Base-by-base conservation (phyloP, 1,140 invertebrate species). In the Papilio polytes region DNA sequence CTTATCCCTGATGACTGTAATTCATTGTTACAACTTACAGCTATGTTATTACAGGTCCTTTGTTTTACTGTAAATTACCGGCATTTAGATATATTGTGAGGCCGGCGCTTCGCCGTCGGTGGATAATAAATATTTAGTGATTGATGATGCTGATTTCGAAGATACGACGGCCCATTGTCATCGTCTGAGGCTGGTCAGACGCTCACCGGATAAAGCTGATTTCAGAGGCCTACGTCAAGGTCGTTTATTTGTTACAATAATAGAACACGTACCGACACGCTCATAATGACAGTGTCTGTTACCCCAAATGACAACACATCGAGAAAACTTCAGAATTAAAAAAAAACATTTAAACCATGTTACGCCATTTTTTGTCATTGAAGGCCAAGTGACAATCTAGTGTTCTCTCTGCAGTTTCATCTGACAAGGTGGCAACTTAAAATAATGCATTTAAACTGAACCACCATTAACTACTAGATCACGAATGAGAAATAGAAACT, bases 241-340 rank as follows among this genome's bases (percentile, higher is more conserved):
- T 82, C 82, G 15, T 59, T 74, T 72, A 82, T 92, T 89, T 89
- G 84, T 87, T 87, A 89, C 88, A 87, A 90, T 90, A 90, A 86
- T 88, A 87, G 85, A 90, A 82, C 85, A 88, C 84, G 88, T 85
- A 86, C 78, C 74, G 80, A 83, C 85, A 82, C 85, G 74, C 74
- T 87, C 83, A 86, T 84, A 84, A 74, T 70, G n/a, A 48, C 13
- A 73, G 77, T 80, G 85, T 81, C 84, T 87, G 87, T 84, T 78
- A 81, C 56, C 80, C 72, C 63, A 70, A 70, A 70, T 70, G 63
- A 31, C 63, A 70, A 70, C 26, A 36, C 63, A 70, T 70, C 63
- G 26, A 70, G 15, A 31, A 70, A 70, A 70, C 26, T 70, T 31
- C 13, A 15, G 26, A 70, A 31, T 70, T 70, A 70, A 70, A 63